These are phyloP conservation scores for Macropus fuliginosus DNA, from an alignment of 2,797 vertebrate genomes.

Conservation along the genomic window DNA sequence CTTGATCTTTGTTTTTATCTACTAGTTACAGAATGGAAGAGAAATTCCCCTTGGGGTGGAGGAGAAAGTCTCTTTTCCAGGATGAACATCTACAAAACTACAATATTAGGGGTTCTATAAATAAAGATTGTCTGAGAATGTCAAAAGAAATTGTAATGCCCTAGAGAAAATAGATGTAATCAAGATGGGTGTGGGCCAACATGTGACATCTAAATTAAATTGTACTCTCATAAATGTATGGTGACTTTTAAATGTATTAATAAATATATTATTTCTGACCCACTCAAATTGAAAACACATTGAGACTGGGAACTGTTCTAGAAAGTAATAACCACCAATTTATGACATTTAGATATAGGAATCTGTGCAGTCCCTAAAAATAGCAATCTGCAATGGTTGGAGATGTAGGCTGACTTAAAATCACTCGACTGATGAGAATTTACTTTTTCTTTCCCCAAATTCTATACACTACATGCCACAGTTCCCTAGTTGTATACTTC, in stretches of 20 bases:
- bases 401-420: background rate
- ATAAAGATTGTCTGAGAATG: background rate
- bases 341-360: background rate
- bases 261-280: background rate
- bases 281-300: background rate
- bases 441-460: background rate
- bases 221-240: background rate
- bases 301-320: background rate
- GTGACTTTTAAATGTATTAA: background rate
- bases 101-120: background rate
- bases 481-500: background rate
- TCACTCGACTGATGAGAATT: accelerated
- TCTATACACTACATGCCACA: background rate
- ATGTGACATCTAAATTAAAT: background rate
- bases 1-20: background rate
- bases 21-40: background rate
- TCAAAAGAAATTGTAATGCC: background rate
- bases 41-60: background rate
- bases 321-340: background rate
- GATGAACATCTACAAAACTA: background rate
- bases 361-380: background rate
- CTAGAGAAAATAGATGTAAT: background rate
- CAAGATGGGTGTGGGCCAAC: background rate
- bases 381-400: background rate
- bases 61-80: background rate